Percentiles rank a stretch among this genome's conserved stretches.
phyloP scores from a whole-genome alignment of 2,888 invertebrate genomes.

The Charanyca ferruginea region DNA sequence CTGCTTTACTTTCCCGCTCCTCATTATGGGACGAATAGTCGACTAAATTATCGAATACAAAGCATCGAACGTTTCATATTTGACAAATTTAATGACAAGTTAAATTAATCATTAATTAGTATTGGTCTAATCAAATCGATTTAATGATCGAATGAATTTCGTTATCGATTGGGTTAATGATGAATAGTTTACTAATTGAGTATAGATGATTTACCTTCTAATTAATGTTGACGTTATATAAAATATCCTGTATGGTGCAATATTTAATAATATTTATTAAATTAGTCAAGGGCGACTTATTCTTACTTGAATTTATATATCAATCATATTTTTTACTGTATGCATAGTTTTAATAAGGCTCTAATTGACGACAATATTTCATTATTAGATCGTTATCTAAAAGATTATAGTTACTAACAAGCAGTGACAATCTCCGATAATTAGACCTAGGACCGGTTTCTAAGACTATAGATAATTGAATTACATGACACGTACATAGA shows the following conservation, averaged over 20 bases:
- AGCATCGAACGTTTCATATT: constrained; percentile 32
- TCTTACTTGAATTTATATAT: neutral
- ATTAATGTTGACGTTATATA: constrained; percentile 35
- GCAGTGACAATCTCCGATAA: constrained; percentile 46
- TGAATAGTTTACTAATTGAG: constrained; percentile 48
- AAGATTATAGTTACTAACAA: constrained; percentile 34
- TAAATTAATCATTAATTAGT: constrained; percentile 48
- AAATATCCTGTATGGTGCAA: constrained; percentile 43
- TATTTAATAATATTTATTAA: constrained; percentile 10
- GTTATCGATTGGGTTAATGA: constrained; percentile 29
- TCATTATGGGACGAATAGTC: constrained; percentile 42
- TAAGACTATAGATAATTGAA: constrained; percentile 35
- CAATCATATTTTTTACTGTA: neutral
- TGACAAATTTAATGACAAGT: constrained; percentile 32
- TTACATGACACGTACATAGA: constrained; percentile 19
- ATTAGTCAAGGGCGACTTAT: constrained; percentile 14
- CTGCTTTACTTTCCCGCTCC: too few relatives aligned
- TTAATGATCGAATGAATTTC: constrained; percentile 41
- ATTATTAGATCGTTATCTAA: constrained; percentile 40
- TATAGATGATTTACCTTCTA: constrained; percentile 32
- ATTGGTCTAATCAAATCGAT: constrained; percentile 42
- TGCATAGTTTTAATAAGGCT: neutral
- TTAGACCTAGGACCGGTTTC: constrained; percentile 48
- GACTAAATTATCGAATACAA: constrained; percentile 41
- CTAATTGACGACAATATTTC: constrained; percentile 22